These are phyloP conservation scores for Helicorthomorpha holstii DNA, from an alignment of 1,140 invertebrate species.

Conservation along the genomic window DNA sequence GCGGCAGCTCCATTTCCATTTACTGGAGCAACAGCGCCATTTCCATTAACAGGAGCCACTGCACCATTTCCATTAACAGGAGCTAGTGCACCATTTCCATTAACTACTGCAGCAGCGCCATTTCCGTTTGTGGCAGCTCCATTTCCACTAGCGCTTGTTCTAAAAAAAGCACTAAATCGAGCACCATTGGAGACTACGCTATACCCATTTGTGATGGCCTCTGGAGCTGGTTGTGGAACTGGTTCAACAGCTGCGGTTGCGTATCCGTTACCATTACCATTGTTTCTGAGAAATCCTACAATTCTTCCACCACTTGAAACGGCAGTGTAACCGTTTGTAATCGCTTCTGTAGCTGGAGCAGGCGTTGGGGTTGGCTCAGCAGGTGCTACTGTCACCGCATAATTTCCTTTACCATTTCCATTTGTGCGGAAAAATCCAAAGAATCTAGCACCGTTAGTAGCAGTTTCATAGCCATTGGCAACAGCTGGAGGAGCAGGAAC, in stretches of 20 bases:
- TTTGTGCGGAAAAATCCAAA: not conserved
- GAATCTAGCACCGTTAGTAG: not conserved
- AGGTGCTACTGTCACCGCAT: not conserved
- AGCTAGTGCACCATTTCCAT: not conserved
- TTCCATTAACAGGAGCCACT: not conserved
- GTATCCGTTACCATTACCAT: not conserved
- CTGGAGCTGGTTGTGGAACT: not conserved
- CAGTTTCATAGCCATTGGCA: not conserved
- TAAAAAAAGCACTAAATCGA: no score
- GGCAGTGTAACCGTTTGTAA: not conserved
- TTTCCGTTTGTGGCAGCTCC: not conserved
- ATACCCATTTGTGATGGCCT: not conserved
- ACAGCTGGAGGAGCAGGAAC: not conserved
- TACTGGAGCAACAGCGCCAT: not conserved
- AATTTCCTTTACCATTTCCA: not conserved
- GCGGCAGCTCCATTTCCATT: not conserved
- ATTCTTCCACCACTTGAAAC: not conserved
- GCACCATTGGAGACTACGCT: not conserved
- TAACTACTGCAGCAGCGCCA: not conserved
- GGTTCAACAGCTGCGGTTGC: not conserved
- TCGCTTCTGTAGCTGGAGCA: not conserved
- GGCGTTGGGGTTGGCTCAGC: no score
- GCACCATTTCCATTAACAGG: not conserved
- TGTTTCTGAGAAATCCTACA: not conserved
- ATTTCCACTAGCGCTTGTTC: not conserved